Evolutionary conservation across 1,140 invertebrate genomes (phyloP).

Genomic region (Aphelinus atriplicis): DNA sequence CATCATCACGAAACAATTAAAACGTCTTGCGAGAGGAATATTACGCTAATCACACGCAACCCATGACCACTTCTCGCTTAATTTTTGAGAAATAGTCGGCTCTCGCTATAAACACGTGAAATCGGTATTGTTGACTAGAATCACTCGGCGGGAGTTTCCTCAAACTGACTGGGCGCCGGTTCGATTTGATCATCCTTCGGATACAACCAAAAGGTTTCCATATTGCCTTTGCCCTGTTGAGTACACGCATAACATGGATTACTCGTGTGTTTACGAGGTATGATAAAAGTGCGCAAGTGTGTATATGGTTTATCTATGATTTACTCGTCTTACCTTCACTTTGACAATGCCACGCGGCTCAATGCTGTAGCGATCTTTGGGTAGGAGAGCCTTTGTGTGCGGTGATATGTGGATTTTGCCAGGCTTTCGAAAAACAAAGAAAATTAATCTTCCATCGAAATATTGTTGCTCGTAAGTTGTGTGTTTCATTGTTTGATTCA

Average conservation of each 20-base stretch:
- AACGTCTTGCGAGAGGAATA: no score
- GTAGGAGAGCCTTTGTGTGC: constrained; percentile 72
- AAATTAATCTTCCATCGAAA: no score
- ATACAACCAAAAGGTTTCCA: constrained; percentile 85
- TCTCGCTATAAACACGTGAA: no score
- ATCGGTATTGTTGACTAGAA: constrained; percentile 20
- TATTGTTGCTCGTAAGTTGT: no score
- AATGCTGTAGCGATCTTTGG: constrained; percentile 70
- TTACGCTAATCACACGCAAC: no score
- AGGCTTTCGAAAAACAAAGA: constrained; percentile 60
- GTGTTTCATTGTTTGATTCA: no score
- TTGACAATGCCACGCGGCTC: constrained; percentile 75
- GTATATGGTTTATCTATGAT: no score
- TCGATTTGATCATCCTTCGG: constrained; percentile 57
- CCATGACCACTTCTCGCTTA: no score
- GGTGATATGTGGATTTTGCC: constrained; percentile 81
- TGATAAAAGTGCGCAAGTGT: no score
- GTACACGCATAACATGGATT: constrained; percentile 32
- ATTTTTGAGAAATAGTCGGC: no score
- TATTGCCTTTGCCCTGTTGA: constrained; percentile 83
- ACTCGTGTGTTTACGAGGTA: no score
- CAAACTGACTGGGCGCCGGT: neutral
- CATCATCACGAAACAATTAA: no score
- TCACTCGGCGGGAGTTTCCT: neutral
- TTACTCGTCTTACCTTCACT: constrained; percentile 74